A percentile compares a stretch with the other conserved stretches of the same genome.
phyloP scores from a whole-genome alignment of 2,797 vertebrate genomes.

The Danio jaintianensis region DNA sequence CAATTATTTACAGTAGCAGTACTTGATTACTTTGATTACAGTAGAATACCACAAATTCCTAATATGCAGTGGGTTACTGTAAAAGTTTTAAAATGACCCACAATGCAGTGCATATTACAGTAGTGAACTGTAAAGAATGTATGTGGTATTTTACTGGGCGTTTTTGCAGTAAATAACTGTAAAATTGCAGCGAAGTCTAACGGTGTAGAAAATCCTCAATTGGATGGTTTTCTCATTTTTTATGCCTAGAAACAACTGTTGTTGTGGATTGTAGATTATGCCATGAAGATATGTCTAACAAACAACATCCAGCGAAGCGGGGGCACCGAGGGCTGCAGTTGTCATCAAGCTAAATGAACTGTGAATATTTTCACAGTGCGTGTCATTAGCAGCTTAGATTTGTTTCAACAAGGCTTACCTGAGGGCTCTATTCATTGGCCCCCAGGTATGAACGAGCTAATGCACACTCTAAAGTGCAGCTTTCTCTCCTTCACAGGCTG shows the following conservation, averaged over 20 bases:
- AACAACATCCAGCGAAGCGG: slow-evolving; percentile 36
- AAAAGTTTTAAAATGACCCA: too few species aligned
- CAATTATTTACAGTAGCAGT: too few species aligned
- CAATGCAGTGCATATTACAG: too few species aligned
- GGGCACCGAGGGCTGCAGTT: slow-evolving; percentile 62
- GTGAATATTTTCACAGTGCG: slow-evolving; percentile 93
- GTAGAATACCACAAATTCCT: too few species aligned
- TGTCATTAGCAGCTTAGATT: slow-evolving; percentile 92
- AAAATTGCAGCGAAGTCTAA: too few species aligned
- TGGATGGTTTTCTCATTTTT: slow-evolving; percentile 67
- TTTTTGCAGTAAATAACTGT: too few species aligned
- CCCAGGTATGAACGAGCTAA: slow-evolving; percentile 82
- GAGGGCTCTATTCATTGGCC: slow-evolving; percentile 86
- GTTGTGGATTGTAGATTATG: slow-evolving; percentile 64
- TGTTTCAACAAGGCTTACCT: slow-evolving; percentile 92
- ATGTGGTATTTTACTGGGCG: too few species aligned
- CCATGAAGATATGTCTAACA: slow-evolving; percentile 69
- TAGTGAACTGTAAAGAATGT: too few species aligned
- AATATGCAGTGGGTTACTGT: too few species aligned
- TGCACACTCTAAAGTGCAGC: slow-evolving; percentile 39
- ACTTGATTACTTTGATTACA: too few species aligned
- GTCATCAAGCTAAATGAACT: slow-evolving; percentile 94
- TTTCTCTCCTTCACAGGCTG: slow-evolving; percentile 29
- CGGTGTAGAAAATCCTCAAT: not conserved
- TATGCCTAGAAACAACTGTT: slow-evolving; percentile 62